Conservation (phyloP, 2,888 invertebrate species). For the Barypeithes pellucidus region DNA sequence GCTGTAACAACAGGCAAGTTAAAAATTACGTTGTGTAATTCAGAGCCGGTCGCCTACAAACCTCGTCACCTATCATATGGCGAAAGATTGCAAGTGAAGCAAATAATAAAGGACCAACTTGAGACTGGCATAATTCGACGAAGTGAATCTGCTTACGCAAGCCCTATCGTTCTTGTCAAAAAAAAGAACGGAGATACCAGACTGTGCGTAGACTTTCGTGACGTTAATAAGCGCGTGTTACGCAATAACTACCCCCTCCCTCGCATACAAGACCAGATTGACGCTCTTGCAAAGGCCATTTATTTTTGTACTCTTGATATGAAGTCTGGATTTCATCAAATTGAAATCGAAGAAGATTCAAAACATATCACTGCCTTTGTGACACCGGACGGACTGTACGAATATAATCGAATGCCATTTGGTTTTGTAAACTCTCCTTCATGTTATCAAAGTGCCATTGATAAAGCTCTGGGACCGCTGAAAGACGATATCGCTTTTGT, state of each 20-base stretch:
- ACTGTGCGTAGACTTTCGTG: slow-evolving; percentile 33
- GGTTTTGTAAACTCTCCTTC: too few species aligned
- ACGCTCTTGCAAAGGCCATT: too few species aligned
- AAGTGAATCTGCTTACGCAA: slow-evolving; percentile 38
- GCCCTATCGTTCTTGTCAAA: slow-evolving; percentile 37
- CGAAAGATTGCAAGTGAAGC: slow-evolving; percentile 34
- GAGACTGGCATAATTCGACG: slow-evolving; percentile 25
- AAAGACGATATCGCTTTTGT: too few species aligned
- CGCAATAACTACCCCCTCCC: slow-evolving; percentile 23
- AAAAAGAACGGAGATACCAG: slow-evolving; percentile 30
- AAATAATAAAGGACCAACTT: slow-evolving; percentile 31
- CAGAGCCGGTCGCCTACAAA: slow-evolving; percentile 27
- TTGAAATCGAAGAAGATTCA: too few species aligned
- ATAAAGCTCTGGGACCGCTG: too few species aligned
- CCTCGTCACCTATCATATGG: slow-evolving; percentile 34
- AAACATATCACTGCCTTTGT: too few species aligned
- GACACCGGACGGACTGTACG: too few species aligned
- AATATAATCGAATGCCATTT: too few species aligned
- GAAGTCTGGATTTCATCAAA: too few species aligned
- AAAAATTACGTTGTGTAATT: slow-evolving; percentile 22
- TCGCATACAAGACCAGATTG: slow-evolving; percentile 32
- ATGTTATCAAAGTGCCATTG: too few species aligned
- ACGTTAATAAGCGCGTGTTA: slow-evolving; percentile 25
- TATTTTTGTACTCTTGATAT: too few species aligned
- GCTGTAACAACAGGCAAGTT: slow-evolving; percentile 28